Base-by-base conservation (phyloP, 1,140 invertebrate species). In the Calephelis virginiensis region DNA sequence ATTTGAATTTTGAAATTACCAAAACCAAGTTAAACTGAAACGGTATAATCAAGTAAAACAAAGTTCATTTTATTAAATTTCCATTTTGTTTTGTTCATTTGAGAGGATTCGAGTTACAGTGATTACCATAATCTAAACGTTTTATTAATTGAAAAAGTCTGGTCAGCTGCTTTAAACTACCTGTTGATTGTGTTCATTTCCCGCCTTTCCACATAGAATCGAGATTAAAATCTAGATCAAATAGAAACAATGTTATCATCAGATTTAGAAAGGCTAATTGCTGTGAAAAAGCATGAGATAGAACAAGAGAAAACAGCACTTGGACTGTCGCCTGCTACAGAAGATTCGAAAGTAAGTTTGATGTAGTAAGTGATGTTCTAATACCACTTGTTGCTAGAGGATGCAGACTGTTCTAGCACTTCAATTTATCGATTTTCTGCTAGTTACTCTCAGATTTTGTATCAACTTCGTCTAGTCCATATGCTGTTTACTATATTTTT, bases 251-350 rank as follows among this genome's bases (percentile, higher is more conserved):
- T 89, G 88, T 74, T 89, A 88, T 90, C 86, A 47, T 61, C 77
- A 62, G 80, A 90, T 81, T 79, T 90, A 86, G 88, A 90, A 83
- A 90, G 77, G 78, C 74, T 90, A 82, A 89, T 90, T 85, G 67
- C 75, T 53, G 76, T 69, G 73, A 90, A 90, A 83, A 86, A 75
- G 66, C 78, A 77, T 80, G 82, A 88, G 78, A 86, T 90, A 78
- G 76, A 88, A 69, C 75, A 76, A 64, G 88, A 90, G 77, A 90
- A 90, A 86, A 74, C 72, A n/a, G 56, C 72, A 50, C 72, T 90
- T 46, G 85, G 86, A 14, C 66, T 90, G 38, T 64, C 73, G 45
- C 62, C 67, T 40, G 38, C 77, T 38, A 61, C 69, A 56, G 38
- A 71, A 50, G 69, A 63, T 49, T 43, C 50, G 50, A 56, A 40